Evolutionary conservation across 2,113 vertebrate genomes (phyloP), one percentile per base, ranked within the genome.

Genomic region (Thinocorus orbignyianus): DNA sequence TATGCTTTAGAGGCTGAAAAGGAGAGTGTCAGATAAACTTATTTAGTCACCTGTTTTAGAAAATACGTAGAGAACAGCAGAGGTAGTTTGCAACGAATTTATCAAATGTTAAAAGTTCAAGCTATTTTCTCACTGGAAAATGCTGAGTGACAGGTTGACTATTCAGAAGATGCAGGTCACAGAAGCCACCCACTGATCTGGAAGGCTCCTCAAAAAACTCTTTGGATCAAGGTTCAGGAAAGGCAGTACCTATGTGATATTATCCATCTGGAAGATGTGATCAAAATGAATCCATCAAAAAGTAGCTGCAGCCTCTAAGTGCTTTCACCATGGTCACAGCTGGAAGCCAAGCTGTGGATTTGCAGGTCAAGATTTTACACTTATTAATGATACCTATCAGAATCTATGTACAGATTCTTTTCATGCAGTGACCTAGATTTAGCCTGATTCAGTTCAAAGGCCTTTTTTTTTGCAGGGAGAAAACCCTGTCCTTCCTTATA

Each of bases 381-480:
- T 71, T 92, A 58, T 6, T 92, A 46, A 64, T 74, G 37, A 28
- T 73, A 88, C 88, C 66, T 73, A n/a, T 72, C 41, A 62, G 80
- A 77, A 73, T 13, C 39, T 73, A 41, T 35, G 26, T 48, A 46
- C 71, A 81, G 71, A 46, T 77, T 88, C 77, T 92, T 94, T 94
- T 78, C 86, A 91, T 68, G 16, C 60, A 49, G 49, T 93, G 82
- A 72, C 76, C 92, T 81, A 95, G 64, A 96, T 96, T 92, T 90
- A 81, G 19, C 17, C 46, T 70, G 46, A 66, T 90, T 90, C 60
- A 62, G 48, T 84, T 74, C 37, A 78, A 81, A 94, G 25, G 22
- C 31, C 14, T 69, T 92, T 61, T 58, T 57, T 93, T 81, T 74
- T 4, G 0, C 44, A 55, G 12, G 17, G 23, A 92, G 48, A 71